Evolutionary conservation across 1,140 invertebrate genomes (phyloP).

Genomic region (Pseudobourletiella spinata): DNA sequence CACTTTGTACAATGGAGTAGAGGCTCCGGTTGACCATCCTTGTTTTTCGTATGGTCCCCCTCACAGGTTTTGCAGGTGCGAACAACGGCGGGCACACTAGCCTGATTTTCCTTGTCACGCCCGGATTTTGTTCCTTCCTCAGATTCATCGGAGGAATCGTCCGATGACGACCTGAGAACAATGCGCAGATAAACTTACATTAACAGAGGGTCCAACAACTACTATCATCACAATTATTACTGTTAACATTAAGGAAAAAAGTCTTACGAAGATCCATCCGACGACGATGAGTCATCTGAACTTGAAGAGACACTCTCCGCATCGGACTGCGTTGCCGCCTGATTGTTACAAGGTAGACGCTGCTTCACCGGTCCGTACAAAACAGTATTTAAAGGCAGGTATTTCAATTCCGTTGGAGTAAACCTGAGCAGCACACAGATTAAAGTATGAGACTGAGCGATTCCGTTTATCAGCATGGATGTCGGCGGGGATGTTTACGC

Average conservation of each 20-base stretch:
- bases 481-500: background rate
- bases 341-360: slow-evolving; percentile 40
- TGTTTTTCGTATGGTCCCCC: slow-evolving; percentile 40
- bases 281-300: slow-evolving; percentile 47
- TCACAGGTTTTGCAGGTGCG: slow-evolving; percentile 44
- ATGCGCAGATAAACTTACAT: slow-evolving; percentile 12
- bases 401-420: slow-evolving; percentile 56
- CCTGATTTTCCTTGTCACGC: background rate
- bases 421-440: slow-evolving; percentile 44
- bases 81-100: background rate
- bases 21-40: slow-evolving; percentile 44
- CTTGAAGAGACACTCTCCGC: slow-evolving; percentile 19
- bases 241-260: too few species aligned
- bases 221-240: too few species aligned
- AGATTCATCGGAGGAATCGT: slow-evolving; percentile 27
- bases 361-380: slow-evolving; percentile 60
- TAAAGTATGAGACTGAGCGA: too few species aligned
- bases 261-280: slow-evolving; percentile 49
- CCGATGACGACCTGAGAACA: slow-evolving; percentile 42
- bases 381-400: slow-evolving; percentile 85
- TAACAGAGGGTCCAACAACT: background rate
- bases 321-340: slow-evolving; percentile 38
- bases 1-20: slow-evolving; percentile 64
- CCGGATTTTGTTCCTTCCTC: slow-evolving; percentile 20
- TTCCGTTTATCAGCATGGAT: too few species aligned